Percentiles rank a stretch among this genome's conserved stretches.
These are phyloP conservation scores for Oryzias javanicus DNA, from an alignment of 2,113 vertebrate species.

Conservation along the genomic window DNA sequence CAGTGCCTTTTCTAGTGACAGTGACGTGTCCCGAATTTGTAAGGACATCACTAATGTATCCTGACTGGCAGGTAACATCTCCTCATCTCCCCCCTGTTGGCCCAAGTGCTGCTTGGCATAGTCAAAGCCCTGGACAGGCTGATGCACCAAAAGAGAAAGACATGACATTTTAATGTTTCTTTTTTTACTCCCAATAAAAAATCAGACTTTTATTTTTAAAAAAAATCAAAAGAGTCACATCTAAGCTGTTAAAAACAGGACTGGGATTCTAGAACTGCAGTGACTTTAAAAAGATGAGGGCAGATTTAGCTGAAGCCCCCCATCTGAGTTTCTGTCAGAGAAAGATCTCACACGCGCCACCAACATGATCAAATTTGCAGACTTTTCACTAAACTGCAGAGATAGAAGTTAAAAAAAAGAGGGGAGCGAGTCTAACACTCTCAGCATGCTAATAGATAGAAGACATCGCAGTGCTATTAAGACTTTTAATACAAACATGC, in stretches of 20 bases:
- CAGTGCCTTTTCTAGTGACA: constrained; percentile 86
- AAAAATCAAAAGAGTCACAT: constrained; percentile 15
- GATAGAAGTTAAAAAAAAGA: not conserved
- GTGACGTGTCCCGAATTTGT: constrained; percentile 84
- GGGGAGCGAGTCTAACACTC: not conserved
- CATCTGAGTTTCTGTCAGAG: constrained; percentile 53
- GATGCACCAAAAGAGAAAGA: constrained; percentile 32
- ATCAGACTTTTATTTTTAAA: not conserved
- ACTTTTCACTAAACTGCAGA: constrained; percentile 13
- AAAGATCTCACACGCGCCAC: constrained; percentile 36
- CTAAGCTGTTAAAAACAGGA: constrained; percentile 31
- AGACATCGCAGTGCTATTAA: not conserved
- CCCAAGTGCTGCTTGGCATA: constrained; percentile 98
- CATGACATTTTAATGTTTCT: constrained; percentile 3
- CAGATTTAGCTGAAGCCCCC: constrained; percentile 33
- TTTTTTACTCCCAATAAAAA: constrained; percentile 1
- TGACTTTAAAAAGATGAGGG: constrained; percentile 48
- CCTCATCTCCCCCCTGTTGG: constrained; percentile 92
- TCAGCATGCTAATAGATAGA: not conserved
- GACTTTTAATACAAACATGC: not conserved
- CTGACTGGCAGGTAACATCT: constrained; percentile 89
- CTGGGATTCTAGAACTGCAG: constrained; percentile 37
- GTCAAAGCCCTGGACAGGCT: constrained; percentile 98
- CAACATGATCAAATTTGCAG: constrained; percentile 41
- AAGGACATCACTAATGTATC: constrained; percentile 90